Evolutionary conservation across 2,888 invertebrate genomes (phyloP).

Genomic region (Stramonita haemastoma): DNA sequence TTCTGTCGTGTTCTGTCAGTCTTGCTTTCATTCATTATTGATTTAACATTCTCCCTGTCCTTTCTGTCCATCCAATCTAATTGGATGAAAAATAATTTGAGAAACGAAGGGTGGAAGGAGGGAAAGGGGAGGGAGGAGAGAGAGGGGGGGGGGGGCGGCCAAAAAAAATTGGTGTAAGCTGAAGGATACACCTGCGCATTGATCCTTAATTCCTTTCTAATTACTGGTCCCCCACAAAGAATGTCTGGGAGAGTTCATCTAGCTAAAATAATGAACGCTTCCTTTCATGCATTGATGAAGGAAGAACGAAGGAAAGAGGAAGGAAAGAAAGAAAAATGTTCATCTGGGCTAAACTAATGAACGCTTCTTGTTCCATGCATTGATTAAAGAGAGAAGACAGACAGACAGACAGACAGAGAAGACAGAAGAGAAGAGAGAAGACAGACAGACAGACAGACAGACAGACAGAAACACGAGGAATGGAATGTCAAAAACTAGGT

Average conservation of each 20-base stretch:
- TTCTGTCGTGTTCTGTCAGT: not conserved
- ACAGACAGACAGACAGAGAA: not conserved
- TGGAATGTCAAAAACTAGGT: not conserved
- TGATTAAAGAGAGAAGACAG: not conserved
- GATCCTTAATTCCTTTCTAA: not conserved
- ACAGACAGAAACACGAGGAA: not conserved
- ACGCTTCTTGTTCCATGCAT: constrained; percentile 4
- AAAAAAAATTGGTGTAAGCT: not conserved
- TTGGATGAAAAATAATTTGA: constrained; percentile 18
- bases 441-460: not conserved
- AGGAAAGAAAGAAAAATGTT: not conserved
- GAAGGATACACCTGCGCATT: not conserved
- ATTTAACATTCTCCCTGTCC: constrained; percentile 5
- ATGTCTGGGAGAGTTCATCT: constrained; percentile 3
- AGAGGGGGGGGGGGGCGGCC: no score
- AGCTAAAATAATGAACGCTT: constrained; percentile 12
- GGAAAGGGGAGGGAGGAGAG: no score
- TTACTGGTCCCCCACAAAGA: not conserved
- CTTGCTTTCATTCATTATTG: constrained; percentile 7
- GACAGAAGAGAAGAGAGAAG: not conserved
- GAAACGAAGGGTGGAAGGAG: not conserved
- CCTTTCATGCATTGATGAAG: constrained; percentile 4
- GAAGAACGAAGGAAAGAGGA: not conserved
- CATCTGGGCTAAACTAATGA: not conserved
- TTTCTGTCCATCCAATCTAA: not conserved